A percentile compares a stretch with the other conserved stretches of the same genome.
These are phyloP conservation scores for Dicentrarchus labrax DNA, from an alignment of 2,113 vertebrate species.

Conservation along the genomic window DNA sequence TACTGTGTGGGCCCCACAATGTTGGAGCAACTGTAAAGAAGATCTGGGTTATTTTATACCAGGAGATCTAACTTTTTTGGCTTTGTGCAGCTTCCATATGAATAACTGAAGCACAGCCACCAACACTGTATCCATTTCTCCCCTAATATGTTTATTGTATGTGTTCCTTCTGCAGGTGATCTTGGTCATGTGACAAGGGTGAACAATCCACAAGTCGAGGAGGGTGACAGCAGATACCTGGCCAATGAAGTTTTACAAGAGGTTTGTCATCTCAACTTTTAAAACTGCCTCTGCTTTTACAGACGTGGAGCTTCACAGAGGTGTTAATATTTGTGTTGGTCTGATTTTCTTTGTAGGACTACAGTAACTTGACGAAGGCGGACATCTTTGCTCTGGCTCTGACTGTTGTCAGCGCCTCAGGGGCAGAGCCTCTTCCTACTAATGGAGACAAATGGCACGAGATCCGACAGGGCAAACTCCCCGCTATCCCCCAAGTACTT, in stretches of 20 bases:
- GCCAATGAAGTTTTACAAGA: constrained; percentile 98
- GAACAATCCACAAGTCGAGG: constrained; percentile 96
- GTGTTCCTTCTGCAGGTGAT: constrained; percentile 86
- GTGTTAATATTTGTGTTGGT: background rate
- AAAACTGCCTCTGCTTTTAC: background rate
- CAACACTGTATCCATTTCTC: no score
- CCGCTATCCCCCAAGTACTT: constrained; percentile 93
- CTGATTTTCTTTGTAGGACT: constrained; percentile 85
- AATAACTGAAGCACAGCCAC: no score
- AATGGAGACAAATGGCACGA: constrained; percentile 98
- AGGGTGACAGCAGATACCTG: constrained; percentile 96
- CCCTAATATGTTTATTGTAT: no score
- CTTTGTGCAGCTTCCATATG: no score
- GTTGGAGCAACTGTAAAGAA: no score
- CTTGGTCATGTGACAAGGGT: constrained; percentile 96
- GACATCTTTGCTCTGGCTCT: constrained; percentile 97
- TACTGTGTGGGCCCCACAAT: no score
- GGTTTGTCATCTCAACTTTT: constrained; percentile 83
- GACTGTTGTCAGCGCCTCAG: constrained; percentile 93
- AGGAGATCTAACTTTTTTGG: no score
- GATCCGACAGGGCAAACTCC: constrained; percentile 93
- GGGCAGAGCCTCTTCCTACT: constrained; percentile 92
- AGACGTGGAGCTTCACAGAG: constrained; percentile 22
- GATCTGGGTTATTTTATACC: no score
- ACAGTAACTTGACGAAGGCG: constrained; percentile 91